Evolutionary conservation across 2,113 vertebrate genomes (phyloP).

Genomic region (Lampris megalopsis): DNA sequence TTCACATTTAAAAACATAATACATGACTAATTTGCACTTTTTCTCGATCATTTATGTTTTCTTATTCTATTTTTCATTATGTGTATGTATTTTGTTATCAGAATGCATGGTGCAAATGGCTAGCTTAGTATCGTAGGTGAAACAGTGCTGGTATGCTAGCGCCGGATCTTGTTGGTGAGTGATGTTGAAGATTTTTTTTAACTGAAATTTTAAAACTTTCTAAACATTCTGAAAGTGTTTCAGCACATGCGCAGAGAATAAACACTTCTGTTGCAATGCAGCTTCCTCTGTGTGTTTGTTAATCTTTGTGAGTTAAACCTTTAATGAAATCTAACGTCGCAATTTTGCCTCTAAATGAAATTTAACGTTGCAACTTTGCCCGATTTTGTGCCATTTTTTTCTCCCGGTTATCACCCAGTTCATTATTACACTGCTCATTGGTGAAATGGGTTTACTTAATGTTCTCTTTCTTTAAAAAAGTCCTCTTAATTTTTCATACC

Average conservation of each 20-base stretch:
- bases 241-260: conserved; percentile 70
- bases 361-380: not conserved
- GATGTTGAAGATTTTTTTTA: conserved; percentile 43
- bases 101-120: conserved; percentile 51
- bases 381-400: not conserved
- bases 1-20: conserved; percentile 13
- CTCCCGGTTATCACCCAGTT: not conserved
- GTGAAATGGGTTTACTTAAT: not conserved
- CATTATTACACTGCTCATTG: not conserved
- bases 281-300: conserved; percentile 35
- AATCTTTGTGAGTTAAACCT: not conserved
- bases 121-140: conserved; percentile 31
- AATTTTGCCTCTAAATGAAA: not conserved
- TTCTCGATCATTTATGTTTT: conserved; percentile 27
- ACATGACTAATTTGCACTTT: conserved; percentile 32
- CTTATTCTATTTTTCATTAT: conserved; percentile 45
- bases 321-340: not conserved
- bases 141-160: conserved; percentile 32
- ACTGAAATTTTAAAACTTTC: conserved; percentile 57
- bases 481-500: not conserved
- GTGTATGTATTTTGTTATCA: conserved; percentile 40
- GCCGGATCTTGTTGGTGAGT: conserved; percentile 15
- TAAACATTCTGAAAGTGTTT: conserved; percentile 59
- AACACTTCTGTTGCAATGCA: conserved; percentile 68
- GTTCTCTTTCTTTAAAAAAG: not conserved